Conservation (phyloP, 2,797 vertebrate species). For the Chaenodraco wilsoni region DNA sequence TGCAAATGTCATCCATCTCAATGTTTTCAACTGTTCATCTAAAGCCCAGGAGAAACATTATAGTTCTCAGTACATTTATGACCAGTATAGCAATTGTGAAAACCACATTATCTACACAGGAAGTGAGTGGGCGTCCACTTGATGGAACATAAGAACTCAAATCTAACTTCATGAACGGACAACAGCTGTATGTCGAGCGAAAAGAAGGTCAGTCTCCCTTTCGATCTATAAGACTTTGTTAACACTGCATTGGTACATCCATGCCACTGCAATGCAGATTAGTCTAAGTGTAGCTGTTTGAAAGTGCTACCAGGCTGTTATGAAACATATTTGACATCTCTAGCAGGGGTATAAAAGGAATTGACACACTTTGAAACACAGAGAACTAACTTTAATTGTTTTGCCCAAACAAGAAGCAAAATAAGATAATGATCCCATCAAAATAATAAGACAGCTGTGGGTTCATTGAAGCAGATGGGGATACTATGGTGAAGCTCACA, state of each 20-base stretch:
- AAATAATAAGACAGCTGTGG: slow-evolving; percentile 15
- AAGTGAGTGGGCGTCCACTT: slow-evolving; percentile 56
- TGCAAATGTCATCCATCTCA: not conserved
- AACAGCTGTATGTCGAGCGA: not conserved
- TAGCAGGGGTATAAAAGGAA: not conserved
- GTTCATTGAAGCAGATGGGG: not conserved
- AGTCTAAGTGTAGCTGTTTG: slow-evolving; percentile 1
- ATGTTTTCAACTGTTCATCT: not conserved
- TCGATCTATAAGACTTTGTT: not conserved
- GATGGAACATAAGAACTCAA: slow-evolving; percentile 19
- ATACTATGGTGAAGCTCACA: not conserved
- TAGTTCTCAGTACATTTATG: slow-evolving; percentile 11
- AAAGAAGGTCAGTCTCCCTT: not conserved
- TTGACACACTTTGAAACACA: slow-evolving; percentile 17
- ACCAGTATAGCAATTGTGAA: slow-evolving; percentile 20
- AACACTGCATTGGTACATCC: not conserved
- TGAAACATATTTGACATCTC: slow-evolving; percentile 5
- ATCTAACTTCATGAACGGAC: slow-evolving; percentile 17
- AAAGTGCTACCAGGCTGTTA: slow-evolving; percentile 6
- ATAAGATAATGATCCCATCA: not conserved
- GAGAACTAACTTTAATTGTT: slow-evolving; percentile 29
- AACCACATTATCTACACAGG: slow-evolving; percentile 54
- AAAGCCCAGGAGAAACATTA: not conserved
- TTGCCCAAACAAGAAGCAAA: not conserved
- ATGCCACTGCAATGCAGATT: not conserved